Evolutionary conservation across 2,113 vertebrate genomes (phyloP).

Genomic region (Siniperca knerii): DNA sequence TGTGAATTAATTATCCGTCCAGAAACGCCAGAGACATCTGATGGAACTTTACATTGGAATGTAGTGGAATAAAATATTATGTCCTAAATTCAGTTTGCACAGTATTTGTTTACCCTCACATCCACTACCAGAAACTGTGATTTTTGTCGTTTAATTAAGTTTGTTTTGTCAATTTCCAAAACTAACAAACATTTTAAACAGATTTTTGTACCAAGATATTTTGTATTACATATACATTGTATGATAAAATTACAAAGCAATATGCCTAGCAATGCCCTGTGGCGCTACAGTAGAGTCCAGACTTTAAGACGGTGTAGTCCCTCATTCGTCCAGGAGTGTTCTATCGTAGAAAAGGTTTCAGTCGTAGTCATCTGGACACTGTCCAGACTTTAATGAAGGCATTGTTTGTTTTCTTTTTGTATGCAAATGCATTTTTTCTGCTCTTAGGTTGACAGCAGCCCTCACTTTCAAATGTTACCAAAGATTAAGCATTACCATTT

Average conservation of each 20-base stretch:
- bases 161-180: neutral
- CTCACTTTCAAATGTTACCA: no score
- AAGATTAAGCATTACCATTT: no score
- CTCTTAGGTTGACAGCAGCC: no score
- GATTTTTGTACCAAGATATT: neutral
- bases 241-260: neutral
- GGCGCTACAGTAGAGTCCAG: neutral
- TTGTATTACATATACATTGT: neutral
- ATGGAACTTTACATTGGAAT: no score
- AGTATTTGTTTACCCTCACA: neutral
- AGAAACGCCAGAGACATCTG: no score
- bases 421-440: no score
- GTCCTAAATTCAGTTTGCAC: neutral
- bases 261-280: neutral
- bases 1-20: no score
- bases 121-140: neutral
- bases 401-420: neutral
- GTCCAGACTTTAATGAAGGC: neutral
- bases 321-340: no score
- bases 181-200: neutral
- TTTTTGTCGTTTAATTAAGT: neutral
- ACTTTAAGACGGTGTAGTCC: neutral
- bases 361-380: no score
- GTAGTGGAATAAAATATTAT: no score
- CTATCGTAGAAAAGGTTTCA: no score